Conservation (phyloP, 2,888 invertebrate genomes). For the Campoletis raptor region DNA sequence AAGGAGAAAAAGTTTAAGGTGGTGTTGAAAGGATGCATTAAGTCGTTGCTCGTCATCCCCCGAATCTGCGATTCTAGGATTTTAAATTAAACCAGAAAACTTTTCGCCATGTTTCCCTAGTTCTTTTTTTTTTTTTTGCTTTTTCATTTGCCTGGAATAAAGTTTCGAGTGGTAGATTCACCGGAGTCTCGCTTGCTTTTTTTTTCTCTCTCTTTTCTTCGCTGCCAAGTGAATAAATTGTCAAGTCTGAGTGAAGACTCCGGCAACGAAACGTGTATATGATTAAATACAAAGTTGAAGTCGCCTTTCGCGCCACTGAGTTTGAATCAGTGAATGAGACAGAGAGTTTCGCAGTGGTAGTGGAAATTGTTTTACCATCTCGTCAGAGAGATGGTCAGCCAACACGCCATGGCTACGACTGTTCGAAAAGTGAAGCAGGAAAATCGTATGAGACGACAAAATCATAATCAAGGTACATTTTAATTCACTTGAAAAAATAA, state of each 20-base stretch:
- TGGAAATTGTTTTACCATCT: constrained; percentile 43
- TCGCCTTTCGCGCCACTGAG: constrained; percentile 19
- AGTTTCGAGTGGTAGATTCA: constrained; percentile 5
- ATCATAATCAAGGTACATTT: constrained; percentile 79
- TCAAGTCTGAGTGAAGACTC: background rate
- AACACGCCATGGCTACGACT: constrained; percentile 89
- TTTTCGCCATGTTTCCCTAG: background rate
- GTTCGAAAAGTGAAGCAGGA: constrained; percentile 91
- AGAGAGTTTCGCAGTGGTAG: background rate
- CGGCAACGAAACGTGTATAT: background rate
- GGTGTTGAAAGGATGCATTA: constrained; percentile 25
- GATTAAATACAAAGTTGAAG: constrained; percentile 19
- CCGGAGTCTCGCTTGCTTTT: background rate
- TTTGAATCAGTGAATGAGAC: background rate
- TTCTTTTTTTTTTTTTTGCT: background rate
- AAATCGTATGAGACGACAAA: constrained; percentile 86
- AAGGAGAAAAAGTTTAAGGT: background rate
- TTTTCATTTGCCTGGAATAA: background rate
- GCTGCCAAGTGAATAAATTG: constrained; percentile 18
- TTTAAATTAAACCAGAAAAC: constrained; percentile 17
- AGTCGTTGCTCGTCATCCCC: background rate
- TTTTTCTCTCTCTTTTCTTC: constrained; percentile 2
- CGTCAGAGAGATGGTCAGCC: constrained; percentile 82
- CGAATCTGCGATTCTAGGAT: constrained; percentile 4
- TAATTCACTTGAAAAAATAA: background rate